Percentiles rank a stretch among this genome's conserved stretches.
phyloP scores from a whole-genome alignment of 2,113 vertebrate species.

The Carassius auratus region DNA sequence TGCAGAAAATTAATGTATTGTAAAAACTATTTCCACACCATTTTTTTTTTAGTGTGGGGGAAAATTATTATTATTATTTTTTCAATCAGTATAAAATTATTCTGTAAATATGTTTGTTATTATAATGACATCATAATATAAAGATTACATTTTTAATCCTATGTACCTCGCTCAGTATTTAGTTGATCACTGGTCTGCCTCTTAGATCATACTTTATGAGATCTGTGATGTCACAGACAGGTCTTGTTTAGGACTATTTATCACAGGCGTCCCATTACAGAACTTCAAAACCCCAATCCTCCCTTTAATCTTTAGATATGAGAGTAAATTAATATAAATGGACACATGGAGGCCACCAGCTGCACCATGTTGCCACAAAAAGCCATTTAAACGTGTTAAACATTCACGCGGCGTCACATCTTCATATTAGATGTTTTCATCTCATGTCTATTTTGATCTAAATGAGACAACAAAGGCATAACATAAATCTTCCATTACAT shows the following conservation, averaged over 20 bases:
- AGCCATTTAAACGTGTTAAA: slow-evolving; percentile 31
- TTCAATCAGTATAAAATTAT: too few species aligned
- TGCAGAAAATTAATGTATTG: too few species aligned
- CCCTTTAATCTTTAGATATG: slow-evolving; percentile 52
- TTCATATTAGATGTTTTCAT: slow-evolving; percentile 17
- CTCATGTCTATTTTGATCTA: slow-evolving; percentile 27
- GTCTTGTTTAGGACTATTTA: slow-evolving; percentile 41
- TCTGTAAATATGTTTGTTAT: too few species aligned
- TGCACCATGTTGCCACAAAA: slow-evolving; percentile 22
- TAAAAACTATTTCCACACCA: too few species aligned
- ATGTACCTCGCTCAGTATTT: neutral
- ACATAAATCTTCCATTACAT: neutral
- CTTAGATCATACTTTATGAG: slow-evolving; percentile 30
- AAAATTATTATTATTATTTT: too few species aligned
- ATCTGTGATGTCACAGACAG: neutral
- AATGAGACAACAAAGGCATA: slow-evolving; percentile 23
- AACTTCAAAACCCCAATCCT: slow-evolving; percentile 51
- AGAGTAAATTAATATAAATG: slow-evolving; percentile 28
- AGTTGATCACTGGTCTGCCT: slow-evolving; percentile 11
- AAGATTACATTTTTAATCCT: neutral
- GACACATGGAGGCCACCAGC: slow-evolving; percentile 24
- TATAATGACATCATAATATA: neutral
- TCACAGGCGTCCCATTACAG: slow-evolving; percentile 46
- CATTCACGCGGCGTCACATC: neutral
- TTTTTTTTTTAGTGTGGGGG: too few species aligned